phyloP scores from a whole-genome alignment of 2,113 vertebrate genomes.

The Ophiodon elongatus region DNA sequence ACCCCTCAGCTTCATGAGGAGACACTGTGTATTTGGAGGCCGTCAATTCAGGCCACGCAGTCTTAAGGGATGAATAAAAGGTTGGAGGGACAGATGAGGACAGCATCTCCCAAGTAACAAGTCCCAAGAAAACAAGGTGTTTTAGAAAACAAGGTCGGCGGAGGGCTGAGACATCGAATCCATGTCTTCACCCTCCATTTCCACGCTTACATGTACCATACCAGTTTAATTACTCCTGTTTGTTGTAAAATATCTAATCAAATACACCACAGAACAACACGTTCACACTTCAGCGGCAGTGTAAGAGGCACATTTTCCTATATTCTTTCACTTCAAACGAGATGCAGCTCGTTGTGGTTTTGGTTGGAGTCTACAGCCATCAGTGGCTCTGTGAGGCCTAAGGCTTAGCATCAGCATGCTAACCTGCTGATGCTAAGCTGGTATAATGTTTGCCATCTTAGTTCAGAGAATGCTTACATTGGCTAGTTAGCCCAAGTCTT shows the following conservation, averaged over 20 bases:
- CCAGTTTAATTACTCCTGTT: constrained; percentile 1
- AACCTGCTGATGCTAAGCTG: not conserved
- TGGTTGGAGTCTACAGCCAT: not conserved
- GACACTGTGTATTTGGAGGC: constrained; percentile 40
- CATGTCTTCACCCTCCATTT: not conserved
- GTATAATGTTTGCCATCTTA: not conserved
- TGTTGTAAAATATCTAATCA: not conserved
- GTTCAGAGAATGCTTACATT: not conserved
- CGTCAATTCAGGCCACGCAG: constrained; percentile 54
- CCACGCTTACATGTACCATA: not conserved
- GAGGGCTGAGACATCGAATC: not conserved
- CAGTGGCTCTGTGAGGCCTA: not conserved
- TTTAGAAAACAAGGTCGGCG: constrained; percentile 5
- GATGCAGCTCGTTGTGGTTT: not conserved
- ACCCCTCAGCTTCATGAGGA: constrained; percentile 16
- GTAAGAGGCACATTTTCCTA: not conserved
- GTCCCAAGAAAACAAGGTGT: constrained; percentile 19
- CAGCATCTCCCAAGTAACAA: constrained; percentile 25
- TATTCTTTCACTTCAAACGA: not conserved
- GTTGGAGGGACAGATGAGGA: constrained; percentile 32
- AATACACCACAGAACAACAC: not conserved
- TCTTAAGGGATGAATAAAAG: constrained; percentile 58
- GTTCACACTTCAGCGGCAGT: not conserved
- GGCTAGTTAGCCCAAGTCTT: not conserved
- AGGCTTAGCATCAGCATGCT: not conserved